phyloP scores from a whole-genome alignment of 1,140 invertebrate species.

The Argopecten irradians region DNA sequence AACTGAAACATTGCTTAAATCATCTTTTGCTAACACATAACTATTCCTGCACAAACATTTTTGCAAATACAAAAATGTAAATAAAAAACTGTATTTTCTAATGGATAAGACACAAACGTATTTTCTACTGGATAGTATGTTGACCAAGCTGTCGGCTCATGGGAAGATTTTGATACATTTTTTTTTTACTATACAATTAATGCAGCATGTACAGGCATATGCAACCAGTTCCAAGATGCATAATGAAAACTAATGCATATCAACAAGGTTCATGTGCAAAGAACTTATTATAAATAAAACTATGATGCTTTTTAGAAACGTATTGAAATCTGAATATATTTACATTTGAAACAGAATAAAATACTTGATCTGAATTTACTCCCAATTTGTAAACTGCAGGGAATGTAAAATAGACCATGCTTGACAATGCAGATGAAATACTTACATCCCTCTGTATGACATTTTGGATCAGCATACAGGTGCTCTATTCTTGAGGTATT shows the following conservation, averaged over 20 bases:
- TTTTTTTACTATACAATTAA: too few relatives aligned
- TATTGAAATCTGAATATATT: neutral
- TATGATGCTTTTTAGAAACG: neutral
- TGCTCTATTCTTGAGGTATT: constrained; percentile 98
- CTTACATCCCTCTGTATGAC: constrained; percentile 83
- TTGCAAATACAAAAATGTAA: too few relatives aligned
- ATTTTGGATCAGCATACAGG: constrained; percentile 92
- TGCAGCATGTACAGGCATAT: neutral
- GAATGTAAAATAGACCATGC: neutral
- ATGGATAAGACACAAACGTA: too few relatives aligned
- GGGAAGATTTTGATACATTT: too few relatives aligned
- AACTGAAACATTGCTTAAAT: too few relatives aligned
- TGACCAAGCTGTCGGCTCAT: too few relatives aligned
- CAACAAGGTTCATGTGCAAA: neutral
- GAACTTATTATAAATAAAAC: neutral
- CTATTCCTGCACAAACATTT: too few relatives aligned
- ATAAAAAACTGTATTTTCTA: too few relatives aligned
- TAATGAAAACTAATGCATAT: neutral
- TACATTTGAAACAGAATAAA: too few relatives aligned
- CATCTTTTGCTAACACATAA: too few relatives aligned
- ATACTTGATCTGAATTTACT: neutral
- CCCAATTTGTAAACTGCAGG: too few relatives aligned
- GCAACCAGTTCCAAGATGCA: neutral
- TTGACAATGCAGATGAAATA: constrained; percentile 29
- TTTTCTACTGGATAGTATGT: too few relatives aligned